Conservation (phyloP, 2,888 invertebrate species). For the Microctonus aethiopoides region DNA sequence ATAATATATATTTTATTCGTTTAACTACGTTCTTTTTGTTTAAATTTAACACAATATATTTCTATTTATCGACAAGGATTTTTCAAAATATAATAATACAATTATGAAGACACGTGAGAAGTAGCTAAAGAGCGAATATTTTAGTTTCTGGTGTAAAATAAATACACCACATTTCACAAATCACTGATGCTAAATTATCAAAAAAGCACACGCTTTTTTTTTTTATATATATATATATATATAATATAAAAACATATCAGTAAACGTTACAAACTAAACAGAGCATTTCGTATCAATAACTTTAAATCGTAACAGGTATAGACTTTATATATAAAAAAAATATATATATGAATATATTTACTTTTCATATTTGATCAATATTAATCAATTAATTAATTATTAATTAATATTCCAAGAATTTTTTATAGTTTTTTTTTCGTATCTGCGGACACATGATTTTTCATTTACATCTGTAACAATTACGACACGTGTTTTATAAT, state of each 20-base stretch:
- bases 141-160: background rate
- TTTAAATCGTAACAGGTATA: constrained; percentile 63
- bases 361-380: constrained; percentile 43
- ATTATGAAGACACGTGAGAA: background rate
- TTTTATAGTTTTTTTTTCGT: constrained; percentile 10
- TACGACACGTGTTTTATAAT: constrained; percentile 51
- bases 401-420: constrained; percentile 16
- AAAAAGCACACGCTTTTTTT: background rate
- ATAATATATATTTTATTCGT: background rate
- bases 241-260: constrained; percentile 56
- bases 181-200: background rate
- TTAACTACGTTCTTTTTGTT: background rate
- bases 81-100: background rate
- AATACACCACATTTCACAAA: background rate
- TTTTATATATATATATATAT: constrained; percentile 43
- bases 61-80: background rate
- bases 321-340: constrained; percentile 61
- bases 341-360: constrained; percentile 55
- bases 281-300: constrained; percentile 53
- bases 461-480: constrained; percentile 50
- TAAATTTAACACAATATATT: constrained; percentile 4
- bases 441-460: constrained; percentile 5
- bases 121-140: background rate
- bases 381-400: constrained; percentile 26
- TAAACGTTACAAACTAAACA: constrained; percentile 56